Percentiles rank a stretch among this genome's conserved stretches.
Conservation (phyloP, 2,888 invertebrate species). For the Ctena decussata region DNA sequence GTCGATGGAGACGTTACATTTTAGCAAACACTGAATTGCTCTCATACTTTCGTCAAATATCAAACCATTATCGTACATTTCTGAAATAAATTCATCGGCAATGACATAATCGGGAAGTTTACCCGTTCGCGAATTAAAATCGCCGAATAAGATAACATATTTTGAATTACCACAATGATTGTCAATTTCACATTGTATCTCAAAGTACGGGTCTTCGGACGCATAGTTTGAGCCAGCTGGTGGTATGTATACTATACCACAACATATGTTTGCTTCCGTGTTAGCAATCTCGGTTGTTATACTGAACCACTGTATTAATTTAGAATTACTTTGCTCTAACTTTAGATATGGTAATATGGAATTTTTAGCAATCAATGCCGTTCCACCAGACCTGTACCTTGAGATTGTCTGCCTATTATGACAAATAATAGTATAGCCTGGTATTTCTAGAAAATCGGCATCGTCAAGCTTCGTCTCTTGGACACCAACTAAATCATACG, state of each 20-base stretch:
- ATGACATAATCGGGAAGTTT: too few relatives aligned
- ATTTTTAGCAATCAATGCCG: not conserved
- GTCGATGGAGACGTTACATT: too few relatives aligned
- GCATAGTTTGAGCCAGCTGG: not conserved
- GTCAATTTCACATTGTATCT: not conserved
- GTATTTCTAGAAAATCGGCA: not conserved
- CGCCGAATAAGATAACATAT: too few relatives aligned
- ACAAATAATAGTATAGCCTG: not conserved
- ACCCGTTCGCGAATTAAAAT: too few relatives aligned
- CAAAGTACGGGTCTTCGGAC: not conserved
- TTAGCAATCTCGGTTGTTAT: not conserved
- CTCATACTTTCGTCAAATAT: too few relatives aligned
- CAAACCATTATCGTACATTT: too few relatives aligned
- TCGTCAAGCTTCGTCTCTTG: not conserved
- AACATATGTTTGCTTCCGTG: not conserved
- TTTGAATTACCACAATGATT: too few relatives aligned
- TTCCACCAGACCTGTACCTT: not conserved
- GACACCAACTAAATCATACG: not conserved
- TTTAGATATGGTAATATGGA: not conserved
- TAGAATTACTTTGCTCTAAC: not conserved
- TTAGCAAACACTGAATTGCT: too few relatives aligned
- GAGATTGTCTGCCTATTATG: not conserved
- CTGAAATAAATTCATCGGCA: too few relatives aligned
- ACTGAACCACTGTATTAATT: not conserved
- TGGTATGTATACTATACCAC: slow-evolving; percentile 1